Conservation (phyloP, 2,797 vertebrate species). For the Ciconia nigra region DNA sequence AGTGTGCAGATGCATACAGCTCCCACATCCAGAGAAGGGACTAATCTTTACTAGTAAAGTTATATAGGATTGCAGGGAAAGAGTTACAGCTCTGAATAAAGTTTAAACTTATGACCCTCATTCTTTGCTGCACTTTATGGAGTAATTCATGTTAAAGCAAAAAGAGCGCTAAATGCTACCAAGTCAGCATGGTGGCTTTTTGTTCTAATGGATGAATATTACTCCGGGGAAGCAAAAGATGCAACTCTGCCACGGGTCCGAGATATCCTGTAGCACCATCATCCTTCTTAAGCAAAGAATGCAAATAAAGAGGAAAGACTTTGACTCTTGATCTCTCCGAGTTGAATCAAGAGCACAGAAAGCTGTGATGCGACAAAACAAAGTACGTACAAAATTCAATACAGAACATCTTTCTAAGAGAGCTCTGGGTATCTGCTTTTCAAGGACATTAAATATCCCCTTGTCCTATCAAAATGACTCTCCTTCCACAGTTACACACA, state of each 20-base stretch:
- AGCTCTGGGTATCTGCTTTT: not conserved
- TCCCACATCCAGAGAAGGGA: not conserved
- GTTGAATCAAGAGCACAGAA: not conserved
- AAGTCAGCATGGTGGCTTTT: not conserved
- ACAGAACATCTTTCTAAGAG: not conserved
- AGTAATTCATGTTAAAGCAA: not conserved
- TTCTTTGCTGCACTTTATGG: not conserved
- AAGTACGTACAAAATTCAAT: accelerated
- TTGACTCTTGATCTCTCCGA: not conserved
- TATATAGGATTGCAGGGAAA: not conserved
- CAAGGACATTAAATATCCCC: not conserved
- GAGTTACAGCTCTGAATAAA: not conserved
- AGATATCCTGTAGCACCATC: not conserved
- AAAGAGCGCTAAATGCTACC: not conserved
- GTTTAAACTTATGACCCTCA: not conserved
- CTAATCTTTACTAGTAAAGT: not conserved
- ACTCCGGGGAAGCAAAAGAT: not conserved
- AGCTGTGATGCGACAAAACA: not conserved
- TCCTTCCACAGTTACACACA: not conserved
- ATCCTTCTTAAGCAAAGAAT: not conserved
- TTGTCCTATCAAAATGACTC: not conserved
- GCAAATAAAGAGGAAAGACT: not conserved
- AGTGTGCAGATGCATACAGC: not conserved
- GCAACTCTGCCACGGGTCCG: not conserved
- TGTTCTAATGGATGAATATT: not conserved